A percentile compares a stretch with the other conserved stretches of the same genome.
phyloP scores from a whole-genome alignment of 2,888 invertebrate genomes.

The Aproaerema taeniolella region DNA sequence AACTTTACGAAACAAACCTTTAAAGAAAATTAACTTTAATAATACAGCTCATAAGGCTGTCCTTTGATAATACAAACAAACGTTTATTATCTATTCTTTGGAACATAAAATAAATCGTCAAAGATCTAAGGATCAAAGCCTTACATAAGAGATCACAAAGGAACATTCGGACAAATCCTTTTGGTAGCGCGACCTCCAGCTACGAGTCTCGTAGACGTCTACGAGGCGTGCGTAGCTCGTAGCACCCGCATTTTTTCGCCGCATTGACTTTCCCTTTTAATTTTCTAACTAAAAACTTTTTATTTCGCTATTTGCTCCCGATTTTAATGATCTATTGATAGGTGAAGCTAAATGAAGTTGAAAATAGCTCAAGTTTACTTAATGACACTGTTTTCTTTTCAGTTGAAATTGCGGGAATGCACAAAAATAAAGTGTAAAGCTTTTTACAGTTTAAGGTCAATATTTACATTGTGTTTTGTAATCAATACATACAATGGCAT shows the following conservation, averaged over 20 bases:
- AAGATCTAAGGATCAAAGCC: conserved; percentile 4
- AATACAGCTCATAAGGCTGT: no score
- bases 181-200: conserved; percentile 3
- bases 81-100: no score
- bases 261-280: conserved; percentile 7
- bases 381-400: conserved; percentile 16
- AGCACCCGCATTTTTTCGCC: conserved; percentile 12
- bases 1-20: no score
- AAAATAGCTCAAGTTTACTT: conserved; percentile 26
- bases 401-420: no score
- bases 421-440: no score
- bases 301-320: no score
- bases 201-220: conserved; percentile 9
- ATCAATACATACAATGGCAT: no score
- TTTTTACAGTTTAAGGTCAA: no score
- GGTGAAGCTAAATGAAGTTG: conserved; percentile 19
- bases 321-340: conserved; percentile 7
- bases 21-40: no score
- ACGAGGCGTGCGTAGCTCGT: conserved; percentile 7
- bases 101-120: conserved; percentile 1
- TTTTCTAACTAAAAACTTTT: no score
- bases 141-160: conserved; percentile 7
- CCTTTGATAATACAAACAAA: no score
- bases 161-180: conserved; percentile 6
- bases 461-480: no score